Percentiles rank a stretch among this genome's conserved stretches.
Evolutionary conservation across 2,888 invertebrate species (phyloP).

Genomic region (Laspeyria flexula): DNA sequence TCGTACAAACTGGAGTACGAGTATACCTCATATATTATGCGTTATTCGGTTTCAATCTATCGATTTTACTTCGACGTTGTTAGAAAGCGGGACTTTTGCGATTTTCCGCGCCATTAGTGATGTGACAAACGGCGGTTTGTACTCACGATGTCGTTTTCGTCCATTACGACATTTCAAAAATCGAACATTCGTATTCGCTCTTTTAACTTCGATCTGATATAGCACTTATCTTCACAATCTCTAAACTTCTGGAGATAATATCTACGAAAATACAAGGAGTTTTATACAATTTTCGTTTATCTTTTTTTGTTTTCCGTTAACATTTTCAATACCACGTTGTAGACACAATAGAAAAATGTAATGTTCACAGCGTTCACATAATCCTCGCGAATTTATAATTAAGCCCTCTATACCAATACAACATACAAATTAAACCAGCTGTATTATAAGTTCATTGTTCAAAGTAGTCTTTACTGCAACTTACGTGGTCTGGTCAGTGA

Average conservation of each 20-base stretch:
- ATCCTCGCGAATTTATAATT: too few relatives aligned
- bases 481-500: too few relatives aligned
- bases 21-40: conserved; percentile 54
- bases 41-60: conserved; percentile 69
- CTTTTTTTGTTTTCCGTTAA: too few relatives aligned
- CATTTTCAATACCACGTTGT: too few relatives aligned
- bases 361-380: too few relatives aligned
- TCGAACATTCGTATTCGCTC: conserved; percentile 71
- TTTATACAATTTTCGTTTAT: not conserved
- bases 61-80: conserved; percentile 68
- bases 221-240: conserved; percentile 57
- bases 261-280: conserved; percentile 15
- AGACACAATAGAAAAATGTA: too few relatives aligned
- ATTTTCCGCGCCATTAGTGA: conserved; percentile 80
- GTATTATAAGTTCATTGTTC: too few relatives aligned
- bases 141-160: conserved; percentile 77
- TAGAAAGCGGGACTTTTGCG: conserved; percentile 72
- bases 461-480: too few relatives aligned
- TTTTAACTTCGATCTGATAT: conserved; percentile 68
- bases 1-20: conserved; percentile 47
- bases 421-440: too few relatives aligned
- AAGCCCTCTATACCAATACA: too few relatives aligned
- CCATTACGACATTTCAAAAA: conserved; percentile 78
- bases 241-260: conserved; percentile 21
- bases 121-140: conserved; percentile 80